Conservation (phyloP, 2,797 vertebrate species). For the Hemibagrus guttatus region DNA sequence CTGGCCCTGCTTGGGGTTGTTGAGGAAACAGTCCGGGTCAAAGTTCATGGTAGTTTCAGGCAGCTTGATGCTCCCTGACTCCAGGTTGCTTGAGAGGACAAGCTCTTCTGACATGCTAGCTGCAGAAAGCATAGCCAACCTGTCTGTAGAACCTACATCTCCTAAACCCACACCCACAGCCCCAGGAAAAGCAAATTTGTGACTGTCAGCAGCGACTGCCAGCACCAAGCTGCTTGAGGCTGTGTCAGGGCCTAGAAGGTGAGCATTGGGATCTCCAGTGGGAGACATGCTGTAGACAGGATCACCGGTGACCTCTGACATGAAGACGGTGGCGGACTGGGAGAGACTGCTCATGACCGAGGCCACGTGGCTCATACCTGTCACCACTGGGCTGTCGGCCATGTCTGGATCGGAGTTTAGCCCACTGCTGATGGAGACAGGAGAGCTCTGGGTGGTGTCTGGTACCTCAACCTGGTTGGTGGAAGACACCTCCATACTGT, state of each 20-base stretch:
- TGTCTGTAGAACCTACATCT: constrained; percentile 78
- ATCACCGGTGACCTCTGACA: constrained; percentile 96
- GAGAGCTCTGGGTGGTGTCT: constrained; percentile 98
- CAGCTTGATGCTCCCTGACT: constrained; percentile 85
- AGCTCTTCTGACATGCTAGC: constrained; percentile 87
- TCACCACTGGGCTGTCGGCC: constrained; percentile 91
- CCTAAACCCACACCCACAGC: constrained; percentile 61
- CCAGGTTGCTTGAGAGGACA: constrained; percentile 93
- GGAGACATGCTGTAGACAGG: constrained; percentile 92
- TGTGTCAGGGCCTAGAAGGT: constrained; percentile 86
- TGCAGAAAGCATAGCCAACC: constrained; percentile 81
- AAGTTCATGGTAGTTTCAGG: constrained; percentile 94
- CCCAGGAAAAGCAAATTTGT: constrained; percentile 93
- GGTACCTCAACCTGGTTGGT: constrained; percentile 98
- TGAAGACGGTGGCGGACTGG: constrained; percentile 92
- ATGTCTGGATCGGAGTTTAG: constrained; percentile 88
- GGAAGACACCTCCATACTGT: constrained; percentile 97
- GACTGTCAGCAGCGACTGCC: constrained; percentile 86
- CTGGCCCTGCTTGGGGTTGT: constrained; percentile 98
- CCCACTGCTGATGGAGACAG: constrained; percentile 93
- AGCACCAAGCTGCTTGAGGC: constrained; percentile 87
- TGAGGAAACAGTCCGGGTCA: constrained; percentile 99
- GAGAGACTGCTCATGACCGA: constrained; percentile 91
- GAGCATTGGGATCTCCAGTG: constrained; percentile 86
- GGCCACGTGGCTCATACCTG: constrained; percentile 84